Evolutionary conservation across 2,113 vertebrate genomes (phyloP).

Genomic region (Pygoscelis antarcticus): DNA sequence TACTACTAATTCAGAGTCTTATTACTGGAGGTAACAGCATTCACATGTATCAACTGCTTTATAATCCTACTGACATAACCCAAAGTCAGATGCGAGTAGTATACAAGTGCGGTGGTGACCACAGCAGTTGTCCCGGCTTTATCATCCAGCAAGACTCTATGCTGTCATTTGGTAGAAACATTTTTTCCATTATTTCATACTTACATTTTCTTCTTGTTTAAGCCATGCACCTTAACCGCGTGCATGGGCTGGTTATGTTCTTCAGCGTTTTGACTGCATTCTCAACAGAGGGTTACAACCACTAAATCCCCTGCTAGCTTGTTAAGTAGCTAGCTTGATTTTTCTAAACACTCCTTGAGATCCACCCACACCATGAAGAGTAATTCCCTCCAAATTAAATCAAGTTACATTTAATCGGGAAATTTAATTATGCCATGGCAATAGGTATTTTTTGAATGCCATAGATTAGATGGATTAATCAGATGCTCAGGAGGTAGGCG

Average conservation of each 20-base stretch:
- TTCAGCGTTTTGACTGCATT: neutral
- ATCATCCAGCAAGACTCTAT: neutral
- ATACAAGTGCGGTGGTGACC: neutral
- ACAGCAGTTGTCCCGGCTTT: neutral
- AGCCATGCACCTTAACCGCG: fast-evolving
- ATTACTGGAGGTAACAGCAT: neutral
- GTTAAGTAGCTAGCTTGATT: neutral
- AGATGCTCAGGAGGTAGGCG: neutral
- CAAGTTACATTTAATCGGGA: neutral
- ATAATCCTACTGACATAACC: neutral
- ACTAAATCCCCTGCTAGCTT: neutral
- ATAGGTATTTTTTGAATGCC: neutral
- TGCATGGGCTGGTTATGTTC: neutral
- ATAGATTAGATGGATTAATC: neutral
- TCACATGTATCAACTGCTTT: neutral
- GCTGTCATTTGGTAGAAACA: neutral
- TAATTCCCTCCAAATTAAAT: neutral
- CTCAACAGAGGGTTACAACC: neutral
- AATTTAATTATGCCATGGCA: neutral
- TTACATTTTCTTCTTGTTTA: neutral
- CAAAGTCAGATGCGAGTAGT: neutral
- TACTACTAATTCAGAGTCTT: neutral
- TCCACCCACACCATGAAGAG: neutral
- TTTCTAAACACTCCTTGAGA: neutral
- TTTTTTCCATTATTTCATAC: neutral